Evolutionary conservation across 2,888 invertebrate species (phyloP).

Genomic region (Lasius platythorax): DNA sequence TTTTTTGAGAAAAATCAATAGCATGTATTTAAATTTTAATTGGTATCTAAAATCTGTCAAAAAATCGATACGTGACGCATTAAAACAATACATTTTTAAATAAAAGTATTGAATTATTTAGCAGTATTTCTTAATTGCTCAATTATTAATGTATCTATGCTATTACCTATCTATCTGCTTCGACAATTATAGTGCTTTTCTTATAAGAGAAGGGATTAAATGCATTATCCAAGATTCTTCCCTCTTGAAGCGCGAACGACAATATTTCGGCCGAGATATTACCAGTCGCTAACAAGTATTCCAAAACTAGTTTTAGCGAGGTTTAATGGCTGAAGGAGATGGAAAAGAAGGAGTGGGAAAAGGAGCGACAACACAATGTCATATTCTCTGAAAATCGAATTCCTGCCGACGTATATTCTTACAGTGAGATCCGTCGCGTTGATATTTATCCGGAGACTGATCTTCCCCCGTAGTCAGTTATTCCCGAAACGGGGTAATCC

Average conservation of each 20-base stretch:
- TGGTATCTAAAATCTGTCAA: not conserved
- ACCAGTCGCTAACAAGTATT: not conserved
- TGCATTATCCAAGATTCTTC: not conserved
- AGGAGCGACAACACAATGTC: not conserved
- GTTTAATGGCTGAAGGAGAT: not conserved
- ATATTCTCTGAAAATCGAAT: constrained; percentile 20
- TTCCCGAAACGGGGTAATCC: not conserved
- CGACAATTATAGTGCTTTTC: not conserved
- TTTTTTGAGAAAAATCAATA: not conserved
- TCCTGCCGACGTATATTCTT: not conserved
- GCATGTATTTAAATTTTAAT: not conserved
- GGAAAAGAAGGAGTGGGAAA: not conserved
- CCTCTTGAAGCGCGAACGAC: not conserved
- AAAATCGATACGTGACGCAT: not conserved
- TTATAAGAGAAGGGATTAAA: not conserved
- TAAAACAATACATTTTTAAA: not conserved
- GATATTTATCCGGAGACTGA: not conserved
- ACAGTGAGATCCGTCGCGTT: not conserved
- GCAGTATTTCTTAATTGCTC: not conserved
- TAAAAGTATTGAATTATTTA: not conserved
- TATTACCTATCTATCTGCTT: not conserved
- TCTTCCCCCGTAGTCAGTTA: not conserved
- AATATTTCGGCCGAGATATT: not conserved
- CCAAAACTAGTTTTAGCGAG: not conserved
- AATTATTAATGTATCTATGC: not conserved